These are phyloP conservation scores for Cepaea nemoralis DNA, from an alignment of 1,140 invertebrate genomes.

Conservation along the genomic window DNA sequence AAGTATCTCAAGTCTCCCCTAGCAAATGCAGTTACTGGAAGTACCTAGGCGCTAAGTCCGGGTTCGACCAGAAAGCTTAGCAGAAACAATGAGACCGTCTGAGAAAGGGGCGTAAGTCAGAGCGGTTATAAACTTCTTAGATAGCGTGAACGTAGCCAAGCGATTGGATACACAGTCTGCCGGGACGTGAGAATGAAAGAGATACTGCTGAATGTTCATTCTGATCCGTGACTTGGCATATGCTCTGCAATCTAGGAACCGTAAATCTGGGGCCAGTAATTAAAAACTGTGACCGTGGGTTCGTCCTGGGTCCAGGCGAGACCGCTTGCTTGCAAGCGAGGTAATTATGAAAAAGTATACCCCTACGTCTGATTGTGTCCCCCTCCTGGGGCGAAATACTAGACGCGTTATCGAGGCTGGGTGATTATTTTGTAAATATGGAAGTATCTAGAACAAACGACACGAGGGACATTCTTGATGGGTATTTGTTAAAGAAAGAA, in stretches of 20 bases:
- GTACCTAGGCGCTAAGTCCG: no score
- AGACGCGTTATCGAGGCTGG: neutral
- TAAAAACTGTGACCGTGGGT: neutral
- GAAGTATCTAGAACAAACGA: no score
- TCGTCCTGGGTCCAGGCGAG: neutral
- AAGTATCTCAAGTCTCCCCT: no score
- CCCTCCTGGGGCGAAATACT: neutral
- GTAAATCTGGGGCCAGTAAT: neutral
- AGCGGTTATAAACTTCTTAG: neutral
- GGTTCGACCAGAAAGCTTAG: no score
- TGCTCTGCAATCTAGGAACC: neutral
- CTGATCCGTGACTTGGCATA: neutral
- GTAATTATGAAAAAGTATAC: neutral
- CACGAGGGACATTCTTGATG: no score
- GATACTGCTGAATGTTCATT: neutral
- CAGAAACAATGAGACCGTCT: neutral
- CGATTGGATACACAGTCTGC: neutral
- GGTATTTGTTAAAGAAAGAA: no score
- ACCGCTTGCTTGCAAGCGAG: neutral
- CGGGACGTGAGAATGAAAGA: neutral
- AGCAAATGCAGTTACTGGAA: no score
- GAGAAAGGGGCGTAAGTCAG: neutral
- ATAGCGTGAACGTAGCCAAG: constrained; percentile 17
- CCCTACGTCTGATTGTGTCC: neutral
- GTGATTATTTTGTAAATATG: neutral